phyloP scores from a whole-genome alignment of 1,140 invertebrate species.

The Geopemphigus sp. region DNA sequence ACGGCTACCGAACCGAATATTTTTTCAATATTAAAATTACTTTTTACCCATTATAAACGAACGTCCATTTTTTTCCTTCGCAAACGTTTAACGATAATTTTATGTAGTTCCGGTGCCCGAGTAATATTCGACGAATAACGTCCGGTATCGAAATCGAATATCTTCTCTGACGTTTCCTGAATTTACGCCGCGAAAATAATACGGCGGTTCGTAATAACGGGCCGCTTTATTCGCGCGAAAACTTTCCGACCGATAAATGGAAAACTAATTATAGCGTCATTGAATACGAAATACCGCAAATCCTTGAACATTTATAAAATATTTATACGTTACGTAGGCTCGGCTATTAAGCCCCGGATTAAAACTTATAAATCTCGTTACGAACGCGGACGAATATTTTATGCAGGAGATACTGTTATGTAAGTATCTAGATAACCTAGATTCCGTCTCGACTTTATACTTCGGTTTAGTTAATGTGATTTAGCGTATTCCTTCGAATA shows the following conservation, averaged over 20 bases:
- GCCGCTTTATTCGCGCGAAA: no score
- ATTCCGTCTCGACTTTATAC: not conserved
- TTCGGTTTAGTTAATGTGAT: no score
- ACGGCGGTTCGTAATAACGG: no score
- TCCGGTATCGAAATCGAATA: no score
- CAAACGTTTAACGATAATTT: not conserved
- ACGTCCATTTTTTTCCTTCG: not conserved
- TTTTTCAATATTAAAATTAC: conserved; percentile 3
- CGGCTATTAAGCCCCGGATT: no score
- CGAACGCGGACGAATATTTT: not conserved
- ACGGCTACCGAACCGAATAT: not conserved
- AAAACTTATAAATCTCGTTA: not conserved
- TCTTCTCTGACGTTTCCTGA: no score
- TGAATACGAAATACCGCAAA: not conserved
- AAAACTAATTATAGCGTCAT: no score
- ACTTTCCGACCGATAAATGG: no score
- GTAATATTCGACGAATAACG: not conserved
- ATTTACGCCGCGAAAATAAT: no score
- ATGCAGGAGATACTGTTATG: conserved; percentile 24
- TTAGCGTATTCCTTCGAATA: not conserved
- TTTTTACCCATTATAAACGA: not conserved
- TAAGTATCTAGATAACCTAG: conserved; percentile 8
- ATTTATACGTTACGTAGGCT: no score
- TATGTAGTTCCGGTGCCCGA: not conserved
- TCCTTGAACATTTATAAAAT: not conserved